phyloP scores from a whole-genome alignment of 1,140 invertebrate genomes.

The Pseudachorutes palmiensis region DNA sequence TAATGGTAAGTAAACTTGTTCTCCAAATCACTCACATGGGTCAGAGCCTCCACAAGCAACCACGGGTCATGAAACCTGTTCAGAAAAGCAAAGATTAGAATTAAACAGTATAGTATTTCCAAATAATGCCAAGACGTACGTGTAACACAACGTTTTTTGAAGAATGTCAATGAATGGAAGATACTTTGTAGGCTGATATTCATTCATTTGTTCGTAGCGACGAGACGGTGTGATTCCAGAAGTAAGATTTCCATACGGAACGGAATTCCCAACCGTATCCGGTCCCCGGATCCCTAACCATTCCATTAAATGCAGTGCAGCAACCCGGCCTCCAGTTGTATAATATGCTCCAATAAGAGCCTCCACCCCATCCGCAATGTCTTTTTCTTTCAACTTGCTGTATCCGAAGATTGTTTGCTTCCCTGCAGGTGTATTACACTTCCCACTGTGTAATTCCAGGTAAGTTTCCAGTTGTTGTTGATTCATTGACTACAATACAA shows the following conservation, averaged over 20 bases:
- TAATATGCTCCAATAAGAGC: constrained; percentile 36
- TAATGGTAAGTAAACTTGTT: constrained; percentile 83
- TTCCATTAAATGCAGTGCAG: constrained; percentile 24
- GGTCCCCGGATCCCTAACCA: constrained; percentile 22
- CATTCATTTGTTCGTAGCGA: not conserved
- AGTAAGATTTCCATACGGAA: too few relatives aligned
- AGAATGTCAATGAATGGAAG: not conserved
- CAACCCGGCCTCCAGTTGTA: constrained; percentile 10
- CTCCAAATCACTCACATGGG: constrained; percentile 80
- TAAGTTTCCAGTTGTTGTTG: too few relatives aligned
- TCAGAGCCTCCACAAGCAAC: constrained; percentile 70
- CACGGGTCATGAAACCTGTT: constrained; percentile 51
- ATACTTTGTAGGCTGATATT: not conserved
- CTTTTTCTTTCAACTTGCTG: constrained; percentile 25
- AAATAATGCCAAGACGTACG: not conserved
- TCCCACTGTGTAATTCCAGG: too few relatives aligned
- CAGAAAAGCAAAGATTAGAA: not conserved
- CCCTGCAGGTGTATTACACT: not conserved
- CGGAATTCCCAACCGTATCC: not conserved
- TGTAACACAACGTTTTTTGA: constrained; percentile 15
- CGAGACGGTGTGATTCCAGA: too few relatives aligned
- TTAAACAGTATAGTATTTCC: not conserved
- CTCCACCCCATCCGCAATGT: constrained; percentile 30
- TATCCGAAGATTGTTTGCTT: constrained; percentile 15
- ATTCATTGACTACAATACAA: too few relatives aligned